Evolutionary conservation across 2,888 invertebrate species (phyloP), one percentile per base, ranked within the genome.

Genomic region (Drosophila koepferae): DNA sequence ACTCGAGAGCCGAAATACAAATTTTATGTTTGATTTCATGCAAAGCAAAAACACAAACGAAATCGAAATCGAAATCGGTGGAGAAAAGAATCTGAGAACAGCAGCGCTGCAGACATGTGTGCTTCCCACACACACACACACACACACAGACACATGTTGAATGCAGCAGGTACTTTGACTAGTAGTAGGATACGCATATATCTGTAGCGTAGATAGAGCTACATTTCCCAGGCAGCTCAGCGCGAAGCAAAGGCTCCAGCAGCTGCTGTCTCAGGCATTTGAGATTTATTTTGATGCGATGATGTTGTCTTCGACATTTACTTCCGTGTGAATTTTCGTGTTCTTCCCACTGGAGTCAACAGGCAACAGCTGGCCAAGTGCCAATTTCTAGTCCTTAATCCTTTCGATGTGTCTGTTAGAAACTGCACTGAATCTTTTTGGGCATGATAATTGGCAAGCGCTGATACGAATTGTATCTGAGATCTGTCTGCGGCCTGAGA

Each of bases 371-470:
- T 83, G 79, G 61, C 48, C 46, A 63, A 67, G 49, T 74, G 71
- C 59, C 41, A 64, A 64, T 61, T 73, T 68, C 64, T 72, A 79
- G 74, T 76, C 18, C 28, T 46, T 82, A 86, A 86, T 82, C 85
- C 88, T 86, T 86, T 87, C 38, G 51, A 5, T 12, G 40, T 67
- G 55, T 71, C 85, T 71, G 82, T 85, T 87, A 85, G 87, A 87
- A 72, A 59, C 68, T 55, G 48, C 60, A 44, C 34, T 4, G 51
- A 18, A 14, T 51, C 51, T 2, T 3, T 18, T 51, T 3, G 18
- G 34, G 46, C 71, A 63, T 67, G 70, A 16, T 85, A 82, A 81
- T 83, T 83, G 74, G 82, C 74, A 69, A 69, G 74, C 67, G 75
- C 63, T 53, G 63, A 62, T 60, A 38, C 18, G 41, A 20, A 46